Evolutionary conservation across 1,140 invertebrate species (phyloP).

Genomic region (Meloidogyne exigua): DNA sequence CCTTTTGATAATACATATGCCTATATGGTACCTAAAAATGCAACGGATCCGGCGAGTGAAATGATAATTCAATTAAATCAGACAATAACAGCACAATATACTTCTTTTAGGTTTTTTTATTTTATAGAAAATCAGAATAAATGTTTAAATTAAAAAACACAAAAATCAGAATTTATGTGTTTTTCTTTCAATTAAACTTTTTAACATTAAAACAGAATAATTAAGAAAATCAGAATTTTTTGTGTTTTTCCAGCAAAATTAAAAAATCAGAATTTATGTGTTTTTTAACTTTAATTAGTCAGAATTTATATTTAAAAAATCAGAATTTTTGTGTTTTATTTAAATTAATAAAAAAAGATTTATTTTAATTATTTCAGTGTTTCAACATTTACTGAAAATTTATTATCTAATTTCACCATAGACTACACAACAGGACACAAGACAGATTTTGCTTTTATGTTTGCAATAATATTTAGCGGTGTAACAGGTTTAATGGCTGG

Average conservation of each 20-base stretch:
- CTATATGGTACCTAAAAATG: constrained; percentile 49
- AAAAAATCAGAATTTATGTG: too few species aligned
- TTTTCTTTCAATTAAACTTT: too few species aligned
- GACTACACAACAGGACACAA: constrained; percentile 66
- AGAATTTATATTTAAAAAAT: too few species aligned
- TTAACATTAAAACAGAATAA: too few species aligned
- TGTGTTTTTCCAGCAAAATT: too few species aligned
- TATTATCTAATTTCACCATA: constrained; percentile 63
- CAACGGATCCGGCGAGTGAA: constrained; percentile 47
- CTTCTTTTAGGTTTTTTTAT: constrained; percentile 56
- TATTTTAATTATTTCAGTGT: constrained; percentile 46
- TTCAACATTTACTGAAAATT: constrained; percentile 58
- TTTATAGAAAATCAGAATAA: constrained; percentile 10
- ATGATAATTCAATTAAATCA: constrained; percentile 51
- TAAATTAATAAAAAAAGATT: too few species aligned
- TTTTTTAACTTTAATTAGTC: too few species aligned
- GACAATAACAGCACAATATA: constrained; percentile 55
- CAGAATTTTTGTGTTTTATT: neutral
- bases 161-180: too few species aligned
- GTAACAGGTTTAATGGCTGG: constrained; percentile 64
- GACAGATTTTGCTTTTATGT: constrained; percentile 67
- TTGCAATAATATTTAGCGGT: constrained; percentile 68
- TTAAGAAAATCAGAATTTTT: too few species aligned
- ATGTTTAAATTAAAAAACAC: too few species aligned
- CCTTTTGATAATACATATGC: constrained; percentile 57